Percentiles rank a stretch among this genome's conserved stretches.
Evolutionary conservation across 1,140 invertebrate species (phyloP).

Genomic region (Drosophila lacertosa): DNA sequence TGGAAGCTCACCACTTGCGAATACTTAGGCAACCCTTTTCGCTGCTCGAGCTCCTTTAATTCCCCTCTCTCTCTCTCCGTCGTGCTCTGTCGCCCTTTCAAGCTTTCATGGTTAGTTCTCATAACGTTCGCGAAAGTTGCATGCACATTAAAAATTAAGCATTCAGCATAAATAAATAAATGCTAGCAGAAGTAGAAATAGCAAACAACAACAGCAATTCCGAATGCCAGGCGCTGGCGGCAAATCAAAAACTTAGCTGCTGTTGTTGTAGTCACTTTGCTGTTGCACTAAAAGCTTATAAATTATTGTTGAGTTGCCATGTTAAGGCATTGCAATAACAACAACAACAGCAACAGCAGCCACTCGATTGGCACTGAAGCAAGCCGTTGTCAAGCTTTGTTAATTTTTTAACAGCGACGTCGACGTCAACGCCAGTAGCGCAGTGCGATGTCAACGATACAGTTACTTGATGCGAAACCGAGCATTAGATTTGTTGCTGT

Average conservation of each 20-base stretch:
- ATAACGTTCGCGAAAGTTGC: constrained; percentile 55
- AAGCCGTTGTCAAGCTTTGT: constrained; percentile 51
- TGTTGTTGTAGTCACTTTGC: constrained; percentile 59
- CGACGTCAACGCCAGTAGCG: constrained; percentile 31
- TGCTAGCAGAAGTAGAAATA: constrained; percentile 62
- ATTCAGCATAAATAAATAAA: constrained; percentile 79
- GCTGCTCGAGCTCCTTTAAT: constrained; percentile 2
- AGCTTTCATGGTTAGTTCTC: constrained; percentile 25
- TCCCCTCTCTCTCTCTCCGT: neutral
- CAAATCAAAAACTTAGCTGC: constrained; percentile 69
- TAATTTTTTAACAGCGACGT: constrained; percentile 68
- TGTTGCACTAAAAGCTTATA: constrained; percentile 79
- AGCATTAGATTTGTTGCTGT: constrained; percentile 20
- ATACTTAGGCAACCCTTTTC: constrained; percentile 33
- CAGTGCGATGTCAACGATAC: constrained; percentile 18
- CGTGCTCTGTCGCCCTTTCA: constrained; percentile 6
- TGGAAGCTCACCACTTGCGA: constrained; percentile 32
- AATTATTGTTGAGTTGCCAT: constrained; percentile 69
- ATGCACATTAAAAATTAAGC: constrained; percentile 81
- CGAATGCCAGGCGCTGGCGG: constrained; percentile 47
- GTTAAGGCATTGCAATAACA: constrained; percentile 52
- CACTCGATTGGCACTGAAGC: constrained; percentile 55
- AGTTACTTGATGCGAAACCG: constrained; percentile 21
- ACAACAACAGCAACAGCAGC: constrained; percentile 35
- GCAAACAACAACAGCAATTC: constrained; percentile 35